These are phyloP conservation scores for Galeopsomyia nigrocyanea DNA, from an alignment of 2,888 invertebrate species.

Conservation along the genomic window DNA sequence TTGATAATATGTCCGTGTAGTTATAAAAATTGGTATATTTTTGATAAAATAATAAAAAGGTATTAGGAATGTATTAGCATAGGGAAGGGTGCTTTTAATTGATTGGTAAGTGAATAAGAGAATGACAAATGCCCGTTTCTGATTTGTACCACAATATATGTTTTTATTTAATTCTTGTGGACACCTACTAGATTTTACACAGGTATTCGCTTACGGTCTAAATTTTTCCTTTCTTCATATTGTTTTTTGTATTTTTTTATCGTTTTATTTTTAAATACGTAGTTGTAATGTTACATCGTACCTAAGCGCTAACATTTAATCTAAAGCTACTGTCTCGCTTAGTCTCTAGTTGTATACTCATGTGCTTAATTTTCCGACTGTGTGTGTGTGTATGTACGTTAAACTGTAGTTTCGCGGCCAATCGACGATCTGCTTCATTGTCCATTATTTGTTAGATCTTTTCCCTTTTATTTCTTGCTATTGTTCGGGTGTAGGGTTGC, in stretches of 20 bases:
- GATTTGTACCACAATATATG: conserved; percentile 69
- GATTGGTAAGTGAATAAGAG: too few relatives aligned
- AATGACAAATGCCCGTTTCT: conserved; percentile 50
- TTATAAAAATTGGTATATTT: too few relatives aligned
- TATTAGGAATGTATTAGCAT: conserved; percentile 4
- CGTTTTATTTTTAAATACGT: conserved; percentile 64
- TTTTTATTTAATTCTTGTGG: conserved; percentile 68
- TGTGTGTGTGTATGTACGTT: conserved; percentile 56
- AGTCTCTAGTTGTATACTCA: conserved; percentile 68
- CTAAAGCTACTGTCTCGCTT: conserved; percentile 66
- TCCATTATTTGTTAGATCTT: conserved; percentile 17
- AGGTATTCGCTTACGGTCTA: conserved; percentile 67
- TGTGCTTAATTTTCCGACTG: conserved; percentile 62
- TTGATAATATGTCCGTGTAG: too few relatives aligned
- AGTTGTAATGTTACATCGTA: conserved; percentile 67
- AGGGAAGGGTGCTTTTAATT: neutral
- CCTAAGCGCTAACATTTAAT: conserved; percentile 67
- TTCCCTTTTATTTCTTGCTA: conserved; percentile 12
- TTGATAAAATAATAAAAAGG: too few relatives aligned
- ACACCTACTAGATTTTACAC: conserved; percentile 69
- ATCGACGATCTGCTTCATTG: conserved; percentile 52
- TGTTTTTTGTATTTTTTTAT: conserved; percentile 41
- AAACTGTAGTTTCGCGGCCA: conserved; percentile 60
- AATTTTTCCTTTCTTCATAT: conserved; percentile 56
- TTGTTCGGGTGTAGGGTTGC: conserved; percentile 44